phyloP scores from a whole-genome alignment of 1,140 invertebrate genomes.

The Aphelenchoides besseyi region DNA sequence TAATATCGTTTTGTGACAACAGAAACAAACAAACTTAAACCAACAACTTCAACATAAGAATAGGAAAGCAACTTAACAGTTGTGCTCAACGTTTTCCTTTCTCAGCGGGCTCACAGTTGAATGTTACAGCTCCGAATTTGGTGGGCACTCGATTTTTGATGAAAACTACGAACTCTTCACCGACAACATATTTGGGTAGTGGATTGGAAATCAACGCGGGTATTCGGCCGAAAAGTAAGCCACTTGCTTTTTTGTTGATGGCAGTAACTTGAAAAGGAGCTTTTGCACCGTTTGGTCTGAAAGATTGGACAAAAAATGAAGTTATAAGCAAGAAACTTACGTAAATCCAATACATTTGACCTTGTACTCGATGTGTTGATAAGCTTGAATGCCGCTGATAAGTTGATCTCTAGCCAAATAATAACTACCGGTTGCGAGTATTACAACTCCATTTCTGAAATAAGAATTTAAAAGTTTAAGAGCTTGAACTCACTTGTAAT shows the following conservation, averaged over 20 bases:
- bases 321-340: neutral
- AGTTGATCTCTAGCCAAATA: neutral
- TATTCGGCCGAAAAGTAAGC: neutral
- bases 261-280: neutral
- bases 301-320: neutral
- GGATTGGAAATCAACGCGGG: neutral
- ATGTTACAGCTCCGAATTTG: neutral
- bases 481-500: neutral
- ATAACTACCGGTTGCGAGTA: neutral
- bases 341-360: neutral
- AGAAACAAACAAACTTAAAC: conserved; percentile 2
- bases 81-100: no score
- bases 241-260: neutral
- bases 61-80: neutral
- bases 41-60: neutral
- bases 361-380: conserved; percentile 7
- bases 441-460: neutral
- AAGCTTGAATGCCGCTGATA: neutral
- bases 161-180: neutral
- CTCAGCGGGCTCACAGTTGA: neutral
- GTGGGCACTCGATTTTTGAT: neutral
- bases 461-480: neutral
- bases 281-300: neutral
- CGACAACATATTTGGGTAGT: neutral
- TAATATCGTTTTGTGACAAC: no score